phyloP scores from a whole-genome alignment of 2,797 vertebrate species.

The Chaunax sp. region DNA sequence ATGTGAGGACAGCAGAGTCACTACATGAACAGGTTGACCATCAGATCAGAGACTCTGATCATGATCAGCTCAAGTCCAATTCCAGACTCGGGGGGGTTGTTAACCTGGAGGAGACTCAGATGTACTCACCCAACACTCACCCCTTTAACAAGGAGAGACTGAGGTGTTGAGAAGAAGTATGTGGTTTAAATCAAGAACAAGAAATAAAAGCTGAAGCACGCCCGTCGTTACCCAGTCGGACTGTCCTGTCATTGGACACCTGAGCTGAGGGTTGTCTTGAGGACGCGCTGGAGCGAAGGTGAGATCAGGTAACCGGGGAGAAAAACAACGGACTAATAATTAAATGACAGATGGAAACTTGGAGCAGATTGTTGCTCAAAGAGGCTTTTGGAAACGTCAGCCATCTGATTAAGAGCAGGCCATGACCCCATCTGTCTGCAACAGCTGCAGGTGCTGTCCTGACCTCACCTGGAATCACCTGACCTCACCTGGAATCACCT shows the following conservation, averaged over 20 bases:
- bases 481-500: neutral
- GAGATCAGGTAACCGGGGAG: slow-evolving; percentile 64
- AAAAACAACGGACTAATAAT: slow-evolving; percentile 8
- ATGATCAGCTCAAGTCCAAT: slow-evolving; percentile 55
- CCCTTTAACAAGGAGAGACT: no score
- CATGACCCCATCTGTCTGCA: neutral
- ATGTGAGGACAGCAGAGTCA: slow-evolving; percentile 21
- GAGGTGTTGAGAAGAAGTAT: neutral
- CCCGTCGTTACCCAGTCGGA: no score
- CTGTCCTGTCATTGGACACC: neutral
- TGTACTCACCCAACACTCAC: neutral
- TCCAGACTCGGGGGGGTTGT: slow-evolving; percentile 21
- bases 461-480: neutral
- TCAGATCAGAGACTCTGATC: slow-evolving; percentile 53
- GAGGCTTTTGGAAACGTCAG: slow-evolving; percentile 33
- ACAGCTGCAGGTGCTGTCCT: neutral
- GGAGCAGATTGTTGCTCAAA: slow-evolving; percentile 31
- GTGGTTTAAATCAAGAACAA: no score
- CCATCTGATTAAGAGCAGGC: slow-evolving; percentile 5
- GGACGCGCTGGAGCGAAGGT: slow-evolving; percentile 11
- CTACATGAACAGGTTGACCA: slow-evolving; percentile 42
- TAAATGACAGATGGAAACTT: slow-evolving; percentile 13
- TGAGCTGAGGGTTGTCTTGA: neutral
- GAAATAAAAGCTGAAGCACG: no score
- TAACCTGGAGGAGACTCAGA: slow-evolving; percentile 23